Percentiles rank a stretch among this genome's conserved stretches.
Conservation (phyloP, 2,888 invertebrate species). For the Spilarctia lutea region DNA sequence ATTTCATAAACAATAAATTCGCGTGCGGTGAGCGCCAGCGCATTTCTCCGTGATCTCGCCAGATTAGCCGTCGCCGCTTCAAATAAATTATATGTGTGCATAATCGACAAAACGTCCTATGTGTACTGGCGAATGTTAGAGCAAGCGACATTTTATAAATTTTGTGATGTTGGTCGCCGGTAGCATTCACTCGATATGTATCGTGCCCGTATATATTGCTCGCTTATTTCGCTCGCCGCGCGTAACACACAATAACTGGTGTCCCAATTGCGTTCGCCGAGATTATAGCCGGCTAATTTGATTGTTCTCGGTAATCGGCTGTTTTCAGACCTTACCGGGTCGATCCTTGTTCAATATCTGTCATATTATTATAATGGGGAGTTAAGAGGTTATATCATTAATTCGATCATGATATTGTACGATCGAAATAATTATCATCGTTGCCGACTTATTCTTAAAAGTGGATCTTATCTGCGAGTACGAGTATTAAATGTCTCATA, state of each 20-base stretch:
- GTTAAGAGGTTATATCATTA: constrained; percentile 19
- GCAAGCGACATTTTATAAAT: constrained; percentile 23
- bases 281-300: constrained; percentile 45
- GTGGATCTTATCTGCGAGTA: not conserved
- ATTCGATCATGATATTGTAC: not conserved
- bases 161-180: constrained; percentile 34
- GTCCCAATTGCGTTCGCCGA: constrained; percentile 39
- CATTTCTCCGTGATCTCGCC: constrained; percentile 55
- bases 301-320: constrained; percentile 37
- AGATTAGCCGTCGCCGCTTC: constrained; percentile 63
- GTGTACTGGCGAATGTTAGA: constrained; percentile 5
- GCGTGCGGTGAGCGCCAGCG: constrained; percentile 44
- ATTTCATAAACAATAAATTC: constrained; percentile 62
- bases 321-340: constrained; percentile 18
- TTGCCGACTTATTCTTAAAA: constrained; percentile 8
- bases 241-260: constrained; percentile 30
- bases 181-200: constrained; percentile 58
- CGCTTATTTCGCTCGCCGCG: constrained; percentile 32
- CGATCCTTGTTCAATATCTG: constrained; percentile 22
- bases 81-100: constrained; percentile 53
- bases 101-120: constrained; percentile 38
- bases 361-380: constrained; percentile 24
- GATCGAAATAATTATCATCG: not conserved
- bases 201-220: constrained; percentile 48
- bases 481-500: constrained; percentile 19